Base-by-base conservation (phyloP, 23 tunicate species). In the Trididemnum nubilum region DNA sequence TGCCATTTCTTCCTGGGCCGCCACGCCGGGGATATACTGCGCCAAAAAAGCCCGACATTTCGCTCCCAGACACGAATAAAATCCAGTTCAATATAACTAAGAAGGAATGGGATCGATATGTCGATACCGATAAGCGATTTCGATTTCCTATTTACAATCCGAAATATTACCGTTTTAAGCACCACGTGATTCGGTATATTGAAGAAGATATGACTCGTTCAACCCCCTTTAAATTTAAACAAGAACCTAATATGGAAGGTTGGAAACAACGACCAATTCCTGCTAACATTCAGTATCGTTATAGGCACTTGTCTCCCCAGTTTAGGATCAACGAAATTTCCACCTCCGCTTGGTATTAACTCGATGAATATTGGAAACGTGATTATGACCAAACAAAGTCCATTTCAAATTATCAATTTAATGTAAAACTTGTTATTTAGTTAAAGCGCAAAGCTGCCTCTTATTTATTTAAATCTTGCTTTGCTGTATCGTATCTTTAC, bases 61-160 rank as follows among this genome's bases (percentile, higher is more conserved):
- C 27, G 9, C 2, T 37, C 2, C 78, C 78, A 37, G 57, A 38
- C 2, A 24, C 58, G 7, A 73, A 39, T 39, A n/a, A 40, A n/a
- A 9, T 38, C 9, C 19, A 12, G 58, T 40, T 73, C 29, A 73
- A 40, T 58, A 22, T 73, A 2, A 15, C 58, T 2, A 5, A 7
- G 2, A 26, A 73, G 9, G 29, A 73, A 21, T 73, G 78, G 78
- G 21, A 23, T 2, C 37, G 58, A 39, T 73, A 38, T 73, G 58
- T 26, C 7, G 57, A 38, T 15, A 38, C 58, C 18, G 28, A 31
- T 21, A 9, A n/a, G 19, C 30, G 58, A 21, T 73, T 73, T 24
- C 78, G 78, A 3, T 58, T 73, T 4, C 78, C 78, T 23, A 22
- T 2, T 22, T 73, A 73, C 32, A 58, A 73, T 27, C 78, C 78